phyloP scores from a whole-genome alignment of 2,797 vertebrate genomes.

The Meda fulgida region DNA sequence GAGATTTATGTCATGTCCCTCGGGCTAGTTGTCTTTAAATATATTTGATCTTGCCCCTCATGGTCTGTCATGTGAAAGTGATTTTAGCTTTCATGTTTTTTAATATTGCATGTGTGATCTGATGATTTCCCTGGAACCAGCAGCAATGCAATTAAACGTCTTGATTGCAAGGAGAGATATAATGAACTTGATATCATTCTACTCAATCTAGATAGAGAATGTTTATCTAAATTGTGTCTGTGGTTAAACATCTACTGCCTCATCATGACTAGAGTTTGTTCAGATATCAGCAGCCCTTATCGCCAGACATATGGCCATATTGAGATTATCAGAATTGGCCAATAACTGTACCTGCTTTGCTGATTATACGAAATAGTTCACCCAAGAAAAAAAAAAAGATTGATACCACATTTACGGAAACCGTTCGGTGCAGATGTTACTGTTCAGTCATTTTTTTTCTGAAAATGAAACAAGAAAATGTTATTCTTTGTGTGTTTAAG shows the following conservation, averaged over 20 bases:
- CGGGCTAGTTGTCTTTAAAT: background rate
- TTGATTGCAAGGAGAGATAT: background rate
- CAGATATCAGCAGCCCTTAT: background rate
- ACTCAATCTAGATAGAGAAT: background rate
- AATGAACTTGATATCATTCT: background rate
- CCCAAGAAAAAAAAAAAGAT: background rate
- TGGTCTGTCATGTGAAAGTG: background rate
- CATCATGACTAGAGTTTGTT: background rate
- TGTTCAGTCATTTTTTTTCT: background rate
- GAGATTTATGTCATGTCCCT: background rate
- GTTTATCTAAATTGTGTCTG: slow-evolving; percentile 3
- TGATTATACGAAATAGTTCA: background rate
- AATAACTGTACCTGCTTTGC: background rate
- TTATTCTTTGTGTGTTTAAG: background rate
- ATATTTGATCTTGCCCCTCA: background rate
- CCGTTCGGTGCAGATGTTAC: background rate
- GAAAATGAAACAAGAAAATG: too few species aligned
- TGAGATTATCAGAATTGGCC: background rate
- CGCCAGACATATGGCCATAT: background rate
- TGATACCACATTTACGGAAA: background rate
- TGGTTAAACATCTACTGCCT: background rate
- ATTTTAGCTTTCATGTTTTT: background rate
- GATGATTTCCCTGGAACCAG: background rate
- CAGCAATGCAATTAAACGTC: background rate
- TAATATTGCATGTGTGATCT: background rate